These are phyloP conservation scores for Argyrosomus japonicus DNA, from an alignment of 2,113 vertebrate species.

Conservation along the genomic window DNA sequence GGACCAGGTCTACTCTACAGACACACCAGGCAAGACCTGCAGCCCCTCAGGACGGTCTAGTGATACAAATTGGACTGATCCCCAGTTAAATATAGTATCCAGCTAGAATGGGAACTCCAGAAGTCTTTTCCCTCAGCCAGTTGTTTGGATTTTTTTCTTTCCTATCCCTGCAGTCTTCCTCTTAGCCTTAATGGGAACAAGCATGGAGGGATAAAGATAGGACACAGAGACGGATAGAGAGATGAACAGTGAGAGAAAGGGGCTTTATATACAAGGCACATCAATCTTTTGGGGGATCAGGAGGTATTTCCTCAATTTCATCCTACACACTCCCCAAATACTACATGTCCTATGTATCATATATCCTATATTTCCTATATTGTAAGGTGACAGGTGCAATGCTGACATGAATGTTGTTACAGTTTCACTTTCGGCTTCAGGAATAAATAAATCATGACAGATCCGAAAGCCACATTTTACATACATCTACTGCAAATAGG, in stretches of 20 bases:
- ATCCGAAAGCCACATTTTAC: not conserved
- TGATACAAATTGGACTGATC: conserved; percentile 79
- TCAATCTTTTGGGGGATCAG: conserved; percentile 42
- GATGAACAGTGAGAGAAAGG: conserved; percentile 21
- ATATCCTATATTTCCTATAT: conserved; percentile 9
- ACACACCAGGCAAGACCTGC: conserved; percentile 65
- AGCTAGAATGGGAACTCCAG: conserved; percentile 77
- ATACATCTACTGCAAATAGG: too few species aligned
- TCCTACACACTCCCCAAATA: conserved; percentile 34
- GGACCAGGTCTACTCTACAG: conserved; percentile 38
- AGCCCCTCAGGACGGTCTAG: conserved; percentile 78
- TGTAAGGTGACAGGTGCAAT: conserved; percentile 27
- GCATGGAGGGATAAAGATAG: conserved; percentile 44
- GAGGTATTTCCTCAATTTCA: conserved; percentile 53
- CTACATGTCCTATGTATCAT: conserved; percentile 17
- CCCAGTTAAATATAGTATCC: conserved; percentile 87
- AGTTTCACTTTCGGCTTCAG: not conserved
- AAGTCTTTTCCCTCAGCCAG: conserved; percentile 51
- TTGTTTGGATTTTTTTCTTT: conserved; percentile 46
- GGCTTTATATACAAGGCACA: conserved; percentile 23
- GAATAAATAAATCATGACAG: not conserved
- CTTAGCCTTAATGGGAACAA: conserved; percentile 85
- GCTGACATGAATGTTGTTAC: not conserved
- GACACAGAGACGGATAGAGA: conserved; percentile 31
- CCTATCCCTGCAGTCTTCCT: conserved; percentile 70